A percentile compares a stretch with the other conserved stretches of the same genome.
phyloP scores from a whole-genome alignment of 2,888 invertebrate genomes.

The Andrena dorsata region DNA sequence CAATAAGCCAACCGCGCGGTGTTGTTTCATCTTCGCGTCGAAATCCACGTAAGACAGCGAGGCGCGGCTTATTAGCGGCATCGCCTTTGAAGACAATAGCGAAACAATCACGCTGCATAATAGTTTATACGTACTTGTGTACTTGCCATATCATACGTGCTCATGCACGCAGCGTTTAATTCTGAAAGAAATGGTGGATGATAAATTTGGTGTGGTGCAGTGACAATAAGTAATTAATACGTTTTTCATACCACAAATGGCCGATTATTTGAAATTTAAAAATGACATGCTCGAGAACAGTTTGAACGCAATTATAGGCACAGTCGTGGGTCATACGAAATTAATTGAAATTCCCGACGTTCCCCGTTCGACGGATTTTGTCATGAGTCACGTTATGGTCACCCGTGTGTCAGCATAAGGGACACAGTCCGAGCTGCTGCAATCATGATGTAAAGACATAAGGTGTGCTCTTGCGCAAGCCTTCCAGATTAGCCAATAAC shows the following conservation, averaged over 20 bases:
- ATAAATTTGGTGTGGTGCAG: too few species aligned
- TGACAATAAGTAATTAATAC: background rate
- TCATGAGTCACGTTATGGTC: background rate
- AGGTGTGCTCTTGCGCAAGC: too few species aligned
- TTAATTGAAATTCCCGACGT: background rate
- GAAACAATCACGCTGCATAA: too few species aligned
- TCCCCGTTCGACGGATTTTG: background rate
- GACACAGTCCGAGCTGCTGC: background rate
- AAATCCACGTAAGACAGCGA: too few species aligned
- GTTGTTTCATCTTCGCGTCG: too few species aligned
- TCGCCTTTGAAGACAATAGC: too few species aligned
- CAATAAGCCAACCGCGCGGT: too few species aligned
- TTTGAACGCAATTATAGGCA: background rate
- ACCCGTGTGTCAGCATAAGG: background rate
- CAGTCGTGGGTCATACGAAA: background rate
- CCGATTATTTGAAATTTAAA: background rate
- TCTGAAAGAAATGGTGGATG: background rate
- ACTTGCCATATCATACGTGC: slow-evolving; percentile 28
- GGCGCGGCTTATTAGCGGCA: too few species aligned
- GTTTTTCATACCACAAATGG: background rate
- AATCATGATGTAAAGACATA: too few species aligned
- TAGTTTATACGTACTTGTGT: slow-evolving; percentile 21
- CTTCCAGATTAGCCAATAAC: too few species aligned
- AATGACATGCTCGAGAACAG: background rate
- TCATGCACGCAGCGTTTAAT: slow-evolving; percentile 3